Evolutionary conservation across 2,113 vertebrate genomes (phyloP), one percentile per base, ranked within the genome.

Genomic region (Ameiurus melas): DNA sequence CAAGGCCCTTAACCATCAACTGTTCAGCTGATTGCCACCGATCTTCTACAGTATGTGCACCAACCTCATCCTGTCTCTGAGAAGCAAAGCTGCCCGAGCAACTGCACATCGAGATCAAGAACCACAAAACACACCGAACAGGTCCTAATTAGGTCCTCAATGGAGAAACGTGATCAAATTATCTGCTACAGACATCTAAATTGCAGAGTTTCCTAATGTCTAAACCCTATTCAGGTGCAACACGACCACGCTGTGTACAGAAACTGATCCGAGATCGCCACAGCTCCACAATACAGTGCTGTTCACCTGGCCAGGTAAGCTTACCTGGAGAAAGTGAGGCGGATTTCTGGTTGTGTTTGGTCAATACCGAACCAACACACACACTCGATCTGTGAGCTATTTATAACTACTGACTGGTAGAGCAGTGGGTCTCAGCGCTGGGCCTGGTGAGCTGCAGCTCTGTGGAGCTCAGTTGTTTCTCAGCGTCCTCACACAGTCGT

Each of bases 281-380:
- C 70, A 77, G 8, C 36, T 75, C 80, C 39, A 87, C 83, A 89
- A 87, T 84, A 73, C 39, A 57, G 62, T 47, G n/a, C 79, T 70
- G 84, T 87, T 57, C 78, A 85, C 86, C 82, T 85, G 73, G 36
- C 79, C 75, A 84, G 85, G 82, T 87, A 87, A 81, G 83, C 2
- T 87, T 81, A 87, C 55, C 64, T 43, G 53, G 64, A 90, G 86
- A 90, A 90, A 85, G 66, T 66, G 16, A 33, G 9, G 57, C 57
- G 66, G 53, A 85, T 17, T 16, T 85, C 51, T 17, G 71, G 33
- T 75, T 77, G n/a, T 16, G 12, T 85, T 75, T 73, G 16, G 53
- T 36, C 66, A 85, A 47, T 73, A 73, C 70, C 3, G 16, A 17
- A 20, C 16, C 20, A 73, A 1, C 14, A 70, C n/a, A 13, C 14